Evolutionary conservation across 2,888 invertebrate species (phyloP), one percentile per base, ranked within the genome.

Genomic region (Hetaerina titia): DNA sequence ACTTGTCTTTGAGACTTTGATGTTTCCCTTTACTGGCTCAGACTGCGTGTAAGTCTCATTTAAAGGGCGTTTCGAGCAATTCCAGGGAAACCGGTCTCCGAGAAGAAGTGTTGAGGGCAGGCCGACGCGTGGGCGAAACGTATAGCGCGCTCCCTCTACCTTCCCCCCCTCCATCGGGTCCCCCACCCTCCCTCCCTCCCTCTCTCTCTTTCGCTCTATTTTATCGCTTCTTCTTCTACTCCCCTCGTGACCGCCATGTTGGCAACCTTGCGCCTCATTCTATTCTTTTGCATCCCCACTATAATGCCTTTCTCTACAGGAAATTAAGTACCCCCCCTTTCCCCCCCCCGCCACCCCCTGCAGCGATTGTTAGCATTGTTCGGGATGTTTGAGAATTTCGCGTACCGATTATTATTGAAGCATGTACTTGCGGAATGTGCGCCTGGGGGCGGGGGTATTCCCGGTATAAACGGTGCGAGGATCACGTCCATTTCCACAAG

Each of bases 21-120:
- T 92, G 92, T 92, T 92, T 74, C 92, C 92, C 56, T 92, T 64
- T 56, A 56, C 92, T 69, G 63, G 45, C 92, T 63, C 63, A 64
- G 92, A 92, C 69, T 74, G 92, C 92, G 69, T 92, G 92, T 92
- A 92, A 92, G 92, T 92, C 92, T 92, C 92, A 74, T 92, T 92
- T 92, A 92, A 92, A 92, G 69, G 92, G 92, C 92, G 74, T 92
- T 92, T 92, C 92, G 69, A 92, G 92, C 69, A 64, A 74, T 92
- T 92, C 92, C 74, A 74, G 25, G 92, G 92, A 92, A 92, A 92
- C 92, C 92, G 92, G 92, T 92, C 92, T 92, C 64, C 92, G 56
- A 22, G 64, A 81, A 81, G 64, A 69, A 69, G 64, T 64, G 89
- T 89, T 89, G 89, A 89, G 92, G 63, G 22, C 25, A 56, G 69